Base-by-base conservation (phyloP, 2,888 invertebrate genomes). In the Sminthurides aquaticus region DNA sequence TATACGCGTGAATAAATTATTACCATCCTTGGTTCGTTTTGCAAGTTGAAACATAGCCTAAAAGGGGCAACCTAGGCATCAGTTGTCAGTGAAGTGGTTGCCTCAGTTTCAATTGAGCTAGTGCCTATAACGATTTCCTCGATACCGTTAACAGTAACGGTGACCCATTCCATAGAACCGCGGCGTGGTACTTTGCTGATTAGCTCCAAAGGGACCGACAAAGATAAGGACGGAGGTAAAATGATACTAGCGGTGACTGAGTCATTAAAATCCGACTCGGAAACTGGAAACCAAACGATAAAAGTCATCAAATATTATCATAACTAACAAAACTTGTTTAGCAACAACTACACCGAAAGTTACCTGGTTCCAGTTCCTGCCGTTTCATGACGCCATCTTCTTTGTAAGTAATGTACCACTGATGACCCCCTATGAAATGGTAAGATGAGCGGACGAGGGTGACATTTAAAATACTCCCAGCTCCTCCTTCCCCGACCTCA, bases 81-180 rank as follows among this genome's bases (percentile, higher is more conserved):
- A n/a, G n/a, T n/a, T n/a, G n/a, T n/a, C 15, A 34, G 15, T 15
- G 43, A 15, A 34, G 43, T 34, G 43, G 43, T 34, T 34, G 43
- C 43, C 43, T 5, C 8, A 34, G 15, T 15, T 11, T 5, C 43
- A 34, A 15, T 34, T n/a, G n/a, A n/a, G n/a, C n/a, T n/a, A 15
- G 8, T 15, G 43, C 43, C 43, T 34, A 34, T 34, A 34, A 34
- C 43, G 43, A 34, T 34, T 34, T 34, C 43, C 5, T 34, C 43
- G 15, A 34, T 34, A 15, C 43, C 43, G 43, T 34, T 34, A 34
- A 34, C 49, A 8, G 49, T 26, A 3, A 60, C 25, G 2, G 24
- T 34, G 11, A 5, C 22, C 61, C 61, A 61, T n/a, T 54, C 55
- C 61, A 61, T 61, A 25, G 61, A 61, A 1, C 34, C 34, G 3